Percentiles rank a stretch among this genome's conserved stretches.
Evolutionary conservation across 35 echinoderm and acorn worm genomes (phyloP).

Genomic region (Amphiura filiformis): DNA sequence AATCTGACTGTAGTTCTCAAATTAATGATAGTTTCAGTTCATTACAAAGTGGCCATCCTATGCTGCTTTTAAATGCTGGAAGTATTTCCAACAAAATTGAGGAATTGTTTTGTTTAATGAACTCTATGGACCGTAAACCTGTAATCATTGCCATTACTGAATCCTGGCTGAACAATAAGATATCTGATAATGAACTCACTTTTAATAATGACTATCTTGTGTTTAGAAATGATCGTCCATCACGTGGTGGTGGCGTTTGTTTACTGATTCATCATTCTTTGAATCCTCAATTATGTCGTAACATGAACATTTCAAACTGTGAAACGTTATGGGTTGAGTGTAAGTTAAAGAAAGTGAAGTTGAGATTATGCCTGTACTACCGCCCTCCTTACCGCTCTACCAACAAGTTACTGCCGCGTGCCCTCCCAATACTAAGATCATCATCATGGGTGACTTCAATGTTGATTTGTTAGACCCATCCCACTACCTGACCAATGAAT

Average conservation of each 20-base stretch:
- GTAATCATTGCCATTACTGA: background rate
- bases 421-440: background rate
- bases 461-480: background rate
- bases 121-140: background rate
- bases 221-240: constrained; percentile 3
- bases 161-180: background rate
- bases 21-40: background rate
- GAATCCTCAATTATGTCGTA: background rate
- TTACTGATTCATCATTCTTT: background rate
- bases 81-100: background rate
- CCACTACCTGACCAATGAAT: background rate
- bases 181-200: background rate
- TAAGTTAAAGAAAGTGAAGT: background rate
- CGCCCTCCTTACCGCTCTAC: background rate
- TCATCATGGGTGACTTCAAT: constrained; percentile 1
- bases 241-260: background rate
- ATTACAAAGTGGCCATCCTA: background rate
- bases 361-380: background rate
- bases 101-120: background rate
- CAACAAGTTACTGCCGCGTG: background rate
- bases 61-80: background rate
- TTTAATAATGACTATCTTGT: background rate
- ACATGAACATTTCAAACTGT: background rate
- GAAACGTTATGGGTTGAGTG: background rate
- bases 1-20: background rate